phyloP scores from a whole-genome alignment of 2,113 vertebrate genomes.

The Nyctereutes procyonoides region DNA sequence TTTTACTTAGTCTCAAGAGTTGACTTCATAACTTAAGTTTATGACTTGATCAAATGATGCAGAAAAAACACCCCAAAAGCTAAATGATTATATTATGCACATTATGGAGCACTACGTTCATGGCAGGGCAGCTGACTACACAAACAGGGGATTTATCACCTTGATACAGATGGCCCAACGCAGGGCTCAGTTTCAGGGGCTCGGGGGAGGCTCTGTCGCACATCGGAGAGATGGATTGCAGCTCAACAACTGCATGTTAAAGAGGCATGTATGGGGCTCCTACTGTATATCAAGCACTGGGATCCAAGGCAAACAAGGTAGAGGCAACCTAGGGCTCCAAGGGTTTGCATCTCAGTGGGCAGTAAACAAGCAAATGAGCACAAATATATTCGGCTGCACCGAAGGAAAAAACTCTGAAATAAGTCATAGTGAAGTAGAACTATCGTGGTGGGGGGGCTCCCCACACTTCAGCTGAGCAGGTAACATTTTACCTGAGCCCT shows the following conservation, averaged over 20 bases:
- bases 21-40: conserved; percentile 84
- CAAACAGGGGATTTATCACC: conserved; percentile 74
- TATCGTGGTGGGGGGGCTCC: fast-evolving
- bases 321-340: background rate
- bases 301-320: background rate
- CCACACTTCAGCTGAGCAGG: background rate
- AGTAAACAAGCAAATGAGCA: background rate
- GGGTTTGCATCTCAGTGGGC: background rate
- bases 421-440: background rate
- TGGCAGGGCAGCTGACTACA: conserved; percentile 66
- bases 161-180: background rate
- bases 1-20: conserved; percentile 78
- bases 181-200: background rate
- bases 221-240: background rate
- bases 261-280: background rate
- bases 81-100: conserved; percentile 76
- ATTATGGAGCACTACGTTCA: conserved; percentile 60
- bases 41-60: conserved; percentile 80
- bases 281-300: background rate
- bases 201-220: background rate
- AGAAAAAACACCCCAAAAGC: conserved; percentile 76
- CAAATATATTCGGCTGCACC: background rate
- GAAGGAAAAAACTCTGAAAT: background rate
- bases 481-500: background rate
- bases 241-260: fast-evolving